Evolutionary conservation across 2,797 vertebrate genomes (phyloP), one percentile per base, ranked within the genome.

Genomic region (Brachymystax lenok): DNA sequence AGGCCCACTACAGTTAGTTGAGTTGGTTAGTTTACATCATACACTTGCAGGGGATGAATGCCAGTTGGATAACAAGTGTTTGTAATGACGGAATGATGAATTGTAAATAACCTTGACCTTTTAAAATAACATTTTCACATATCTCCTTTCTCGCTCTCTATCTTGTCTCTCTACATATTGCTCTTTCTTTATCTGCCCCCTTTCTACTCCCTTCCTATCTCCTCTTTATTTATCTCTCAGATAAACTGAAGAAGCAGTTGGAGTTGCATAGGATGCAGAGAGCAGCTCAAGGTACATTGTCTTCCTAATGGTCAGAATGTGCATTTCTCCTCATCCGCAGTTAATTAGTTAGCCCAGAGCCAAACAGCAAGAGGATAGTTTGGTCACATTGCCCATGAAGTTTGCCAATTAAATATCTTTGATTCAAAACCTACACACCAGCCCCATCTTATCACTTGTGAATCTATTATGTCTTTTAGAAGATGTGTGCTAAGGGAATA

Each of bases 181-280:
- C 19, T 59, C 6, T 16, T n/a, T 56, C 54, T 56, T 1, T 56
- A 19, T 19, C 4, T 24, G 24, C 16, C 2, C 19, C 19, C 19
- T 33, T 30, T 69, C 19, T n/a, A 19, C 17, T n/a, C 8, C 1
- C 59, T 63, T 21, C 2, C 21, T 63, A 3, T 63, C 59, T 61
- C 12, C 4, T 21, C 68, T 21, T 59, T 35, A 7, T 63, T 71
- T 72, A 61, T 70, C 51, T 72, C 40, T 69, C 92, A 98, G 97
- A 94, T 83, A 90, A 88, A 77, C 83, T 97, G 87, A 98, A 97
- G 93, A 95, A 91, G 78, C 90, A 95, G 40, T 86, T 98, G 80
- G 95, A 90, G 27, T 89, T 91, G 85, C 90, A 92, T 61, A 93
- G 93, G 52, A 89, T 94, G 85, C 95, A 96, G 88, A 93, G 88